These are phyloP conservation scores for Linnaemya vulpina DNA, from an alignment of 2,888 invertebrate species.

Conservation along the genomic window DNA sequence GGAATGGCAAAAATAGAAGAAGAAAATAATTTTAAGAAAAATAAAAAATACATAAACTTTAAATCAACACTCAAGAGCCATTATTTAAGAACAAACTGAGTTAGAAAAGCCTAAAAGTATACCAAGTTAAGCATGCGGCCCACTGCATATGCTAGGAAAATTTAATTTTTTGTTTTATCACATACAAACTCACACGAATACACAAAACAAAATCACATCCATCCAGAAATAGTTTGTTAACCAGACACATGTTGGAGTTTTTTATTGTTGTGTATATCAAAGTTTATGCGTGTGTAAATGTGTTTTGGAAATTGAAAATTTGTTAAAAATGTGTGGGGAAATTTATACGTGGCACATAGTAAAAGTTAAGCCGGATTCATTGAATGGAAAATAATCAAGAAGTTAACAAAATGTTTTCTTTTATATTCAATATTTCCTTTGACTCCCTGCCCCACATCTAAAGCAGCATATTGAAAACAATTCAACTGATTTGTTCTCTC, in stretches of 20 bases:
- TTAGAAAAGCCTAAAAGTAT: constrained; percentile 1
- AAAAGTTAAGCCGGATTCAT: constrained; percentile 38
- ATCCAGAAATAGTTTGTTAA: constrained; percentile 42
- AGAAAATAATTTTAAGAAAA: constrained; percentile 4
- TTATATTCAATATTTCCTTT: background rate
- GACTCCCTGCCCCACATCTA: background rate
- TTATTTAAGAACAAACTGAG: constrained; percentile 49
- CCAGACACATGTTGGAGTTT: constrained; percentile 40
- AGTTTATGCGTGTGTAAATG: constrained; percentile 2
- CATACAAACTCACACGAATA: background rate
- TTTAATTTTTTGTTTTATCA: background rate
- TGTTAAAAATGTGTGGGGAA: constrained; percentile 44
- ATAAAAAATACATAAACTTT: constrained; percentile 53
- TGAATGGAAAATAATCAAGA: constrained; percentile 39
- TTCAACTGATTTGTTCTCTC: constrained; percentile 16
- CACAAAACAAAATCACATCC: background rate
- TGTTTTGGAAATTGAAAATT: constrained; percentile 55
- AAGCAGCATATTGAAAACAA: background rate
- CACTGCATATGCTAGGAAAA: constrained; percentile 3
- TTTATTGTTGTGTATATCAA: background rate
- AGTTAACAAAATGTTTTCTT: constrained; percentile 34
- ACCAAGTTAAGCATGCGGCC: background rate
- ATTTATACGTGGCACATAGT: constrained; percentile 18
- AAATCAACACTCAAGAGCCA: constrained; percentile 60
- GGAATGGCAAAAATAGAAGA: constrained; percentile 14